phyloP scores from a whole-genome alignment of 2,113 vertebrate species.

The Suncus etruscus region DNA sequence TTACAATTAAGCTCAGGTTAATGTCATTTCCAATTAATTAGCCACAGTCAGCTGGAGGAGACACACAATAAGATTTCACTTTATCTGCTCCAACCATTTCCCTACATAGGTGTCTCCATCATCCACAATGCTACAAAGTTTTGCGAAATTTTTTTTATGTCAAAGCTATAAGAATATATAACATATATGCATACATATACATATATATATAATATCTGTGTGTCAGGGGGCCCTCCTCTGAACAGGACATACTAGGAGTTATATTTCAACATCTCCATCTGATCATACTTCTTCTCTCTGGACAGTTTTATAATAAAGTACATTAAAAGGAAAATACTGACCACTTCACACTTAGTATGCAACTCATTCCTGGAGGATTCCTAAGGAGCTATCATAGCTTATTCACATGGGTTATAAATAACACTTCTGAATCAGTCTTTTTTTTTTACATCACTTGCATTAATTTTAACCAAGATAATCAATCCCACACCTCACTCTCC shows the following conservation, averaged over 20 bases:
- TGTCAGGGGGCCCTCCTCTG: background rate
- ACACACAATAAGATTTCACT: slow-evolving; percentile 59
- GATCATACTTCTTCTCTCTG: slow-evolving; percentile 7
- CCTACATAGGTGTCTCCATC: background rate
- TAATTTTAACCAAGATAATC: background rate
- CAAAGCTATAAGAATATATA: background rate
- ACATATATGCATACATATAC: too few species aligned
- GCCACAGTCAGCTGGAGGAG: slow-evolving; percentile 71
- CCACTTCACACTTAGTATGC: slow-evolving; percentile 18
- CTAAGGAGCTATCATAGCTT: background rate
- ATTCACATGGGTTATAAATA: slow-evolving; percentile 12
- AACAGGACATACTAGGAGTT: background rate
- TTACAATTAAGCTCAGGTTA: slow-evolving; percentile 85
- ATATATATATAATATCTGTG: background rate
- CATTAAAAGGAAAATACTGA: background rate
- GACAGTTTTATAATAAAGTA: background rate
- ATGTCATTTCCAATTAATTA: slow-evolving; percentile 85
- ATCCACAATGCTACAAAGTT: slow-evolving; percentile 16
- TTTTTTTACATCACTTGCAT: slow-evolving; percentile 13
- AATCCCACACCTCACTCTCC: background rate
- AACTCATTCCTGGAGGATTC: background rate
- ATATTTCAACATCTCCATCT: slow-evolving; percentile 34
- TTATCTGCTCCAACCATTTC: slow-evolving; percentile 22
- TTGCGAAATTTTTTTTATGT: background rate
- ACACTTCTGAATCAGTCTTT: slow-evolving; percentile 42